Evolutionary conservation across 2,113 vertebrate species (phyloP), one percentile per base, ranked within the genome.

Genomic region (Toxotes jaculatrix): DNA sequence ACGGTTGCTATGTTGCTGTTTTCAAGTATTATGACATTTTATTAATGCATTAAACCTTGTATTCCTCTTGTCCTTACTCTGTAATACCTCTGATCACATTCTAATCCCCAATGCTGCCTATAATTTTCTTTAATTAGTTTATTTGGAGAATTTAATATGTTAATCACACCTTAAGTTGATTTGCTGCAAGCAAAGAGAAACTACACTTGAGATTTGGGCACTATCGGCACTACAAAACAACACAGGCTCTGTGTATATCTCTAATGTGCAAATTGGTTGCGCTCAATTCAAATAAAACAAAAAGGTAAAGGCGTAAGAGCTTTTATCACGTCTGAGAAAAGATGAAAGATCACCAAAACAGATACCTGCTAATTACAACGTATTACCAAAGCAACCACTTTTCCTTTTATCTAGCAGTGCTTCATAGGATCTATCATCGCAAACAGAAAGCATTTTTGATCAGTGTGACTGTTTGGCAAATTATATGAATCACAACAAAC

Each of bases 351-450:
- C 60, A 36, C 6, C 47, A 27, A 34, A 38, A 60, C 42, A 31
- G 60, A 74, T 32, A 69, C n/a, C 32, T 64, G 71, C 63, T 82
- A 84, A 87, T 82, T 76, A 69, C 38, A 59, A 13, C 3, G 27
- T 19, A 74, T 71, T 64, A 70, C 55, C 62, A 71, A 68, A 76
- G 36, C 63, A 34, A 16, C 63, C 63, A 77, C 21, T 70, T 76
- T 63, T 63, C 64, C 76, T 90, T 92, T 83, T 17, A 83, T 88
- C 67, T 68, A n/a, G 62, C 73, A 34, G 69, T 23, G 47, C 1
- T 77, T 53, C 31, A 38, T 5, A 27, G 51, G 7, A 69, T 31
- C 14, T 10, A 67, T 63, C 36, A 23, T 1, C 19, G 56, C 23
- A 66, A 87, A 80, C 47, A 43, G 6, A 82, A 53, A 69, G 49